Evolutionary conservation across 2,888 invertebrate species (phyloP).

Genomic region (Tridacna crocea): DNA sequence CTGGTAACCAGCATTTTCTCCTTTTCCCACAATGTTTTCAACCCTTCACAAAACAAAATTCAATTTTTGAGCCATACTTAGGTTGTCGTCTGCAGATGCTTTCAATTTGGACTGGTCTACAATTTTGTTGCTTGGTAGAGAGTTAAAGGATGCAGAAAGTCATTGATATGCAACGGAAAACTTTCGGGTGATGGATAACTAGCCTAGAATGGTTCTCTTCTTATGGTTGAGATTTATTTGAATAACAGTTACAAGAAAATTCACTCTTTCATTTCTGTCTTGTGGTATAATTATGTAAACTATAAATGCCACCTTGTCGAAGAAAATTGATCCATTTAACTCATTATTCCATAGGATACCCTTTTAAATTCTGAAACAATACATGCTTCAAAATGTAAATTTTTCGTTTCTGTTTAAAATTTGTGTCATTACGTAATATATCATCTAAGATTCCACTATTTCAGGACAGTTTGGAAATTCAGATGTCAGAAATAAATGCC

Average conservation of each 20-base stretch:
- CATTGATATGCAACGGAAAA: slow-evolving; percentile 24
- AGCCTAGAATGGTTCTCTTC: slow-evolving; percentile 24
- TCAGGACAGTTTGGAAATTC: slow-evolving; percentile 53
- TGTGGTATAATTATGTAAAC: slow-evolving; percentile 55
- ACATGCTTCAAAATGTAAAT: slow-evolving; percentile 50
- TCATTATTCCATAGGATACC: slow-evolving; percentile 45
- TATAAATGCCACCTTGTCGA: slow-evolving; percentile 50
- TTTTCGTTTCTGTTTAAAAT: slow-evolving; percentile 43
- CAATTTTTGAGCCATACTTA: no score
- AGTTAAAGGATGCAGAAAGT: background rate
- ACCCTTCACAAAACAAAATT: background rate
- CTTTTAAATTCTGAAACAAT: slow-evolving; percentile 51
- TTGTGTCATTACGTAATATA: slow-evolving; percentile 54
- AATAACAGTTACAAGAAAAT: slow-evolving; percentile 42
- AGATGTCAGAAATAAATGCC: slow-evolving; percentile 50
- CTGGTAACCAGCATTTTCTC: background rate
- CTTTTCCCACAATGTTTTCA: background rate
- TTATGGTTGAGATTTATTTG: slow-evolving; percentile 47
- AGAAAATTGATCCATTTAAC: slow-evolving; percentile 59
- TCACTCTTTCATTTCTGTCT: slow-evolving; percentile 40
- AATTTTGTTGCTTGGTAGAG: no score
- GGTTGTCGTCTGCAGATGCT: no score
- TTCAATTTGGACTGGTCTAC: no score
- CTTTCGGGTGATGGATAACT: slow-evolving; percentile 4
- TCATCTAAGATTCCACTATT: slow-evolving; percentile 41